A percentile compares a stretch with the other conserved stretches of the same genome.
These are phyloP conservation scores for Acleris cristana DNA, from an alignment of 2,888 invertebrate genomes.

Conservation along the genomic window DNA sequence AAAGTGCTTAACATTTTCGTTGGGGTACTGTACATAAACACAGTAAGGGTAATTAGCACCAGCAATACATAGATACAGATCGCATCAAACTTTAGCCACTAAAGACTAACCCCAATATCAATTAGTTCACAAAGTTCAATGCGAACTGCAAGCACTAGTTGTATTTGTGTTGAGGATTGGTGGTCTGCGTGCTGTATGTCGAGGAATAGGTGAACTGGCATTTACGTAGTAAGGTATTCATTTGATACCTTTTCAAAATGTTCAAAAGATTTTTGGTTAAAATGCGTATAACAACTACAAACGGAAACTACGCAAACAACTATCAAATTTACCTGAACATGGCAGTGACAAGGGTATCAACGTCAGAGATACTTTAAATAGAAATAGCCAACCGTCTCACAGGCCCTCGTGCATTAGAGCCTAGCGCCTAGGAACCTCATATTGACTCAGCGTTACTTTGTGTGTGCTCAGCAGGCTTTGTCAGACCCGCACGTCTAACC, in stretches of 20 bases:
- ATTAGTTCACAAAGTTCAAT: too few relatives aligned
- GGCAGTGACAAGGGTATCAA: constrained; percentile 36
- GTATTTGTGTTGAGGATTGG: too few relatives aligned
- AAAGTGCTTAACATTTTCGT: too few relatives aligned
- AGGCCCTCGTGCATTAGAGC: constrained; percentile 68
- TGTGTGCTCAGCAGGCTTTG: constrained; percentile 68
- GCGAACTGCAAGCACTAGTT: too few relatives aligned
- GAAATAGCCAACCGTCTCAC: constrained; percentile 41
- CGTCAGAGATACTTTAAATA: constrained; percentile 25
- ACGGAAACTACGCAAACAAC: constrained; percentile 25
- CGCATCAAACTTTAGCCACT: too few relatives aligned
- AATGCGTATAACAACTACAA: background rate
- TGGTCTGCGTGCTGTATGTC: too few relatives aligned
- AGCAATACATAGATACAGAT: background rate
- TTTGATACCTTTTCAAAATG: too few relatives aligned
- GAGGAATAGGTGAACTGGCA: too few relatives aligned
- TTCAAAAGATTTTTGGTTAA: too few relatives aligned
- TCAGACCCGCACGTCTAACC: constrained; percentile 60
- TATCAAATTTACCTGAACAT: constrained; percentile 30
- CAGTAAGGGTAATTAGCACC: background rate
- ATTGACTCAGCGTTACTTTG: constrained; percentile 68
- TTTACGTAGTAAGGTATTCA: too few relatives aligned
- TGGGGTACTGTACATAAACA: too few relatives aligned
- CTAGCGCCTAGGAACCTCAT: constrained; percentile 64
- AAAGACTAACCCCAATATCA: too few relatives aligned